Conservation (phyloP, 2,888 invertebrate species). For the Amphipyra berbera region DNA sequence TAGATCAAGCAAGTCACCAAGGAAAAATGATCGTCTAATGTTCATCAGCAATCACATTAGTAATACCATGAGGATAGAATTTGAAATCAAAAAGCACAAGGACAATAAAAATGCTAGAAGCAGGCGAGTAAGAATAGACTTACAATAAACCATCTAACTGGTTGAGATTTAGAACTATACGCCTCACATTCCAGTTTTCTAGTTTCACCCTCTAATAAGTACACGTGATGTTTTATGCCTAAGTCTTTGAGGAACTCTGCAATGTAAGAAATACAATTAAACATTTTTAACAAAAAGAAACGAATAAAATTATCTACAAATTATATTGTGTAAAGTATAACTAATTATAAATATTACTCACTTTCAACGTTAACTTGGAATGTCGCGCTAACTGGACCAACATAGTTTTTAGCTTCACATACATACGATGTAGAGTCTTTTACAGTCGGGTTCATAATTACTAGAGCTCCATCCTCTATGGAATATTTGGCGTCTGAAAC, state of each 20-base stretch:
- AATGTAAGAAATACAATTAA: too few relatives aligned
- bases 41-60: too few relatives aligned
- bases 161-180: slow-evolving; percentile 28
- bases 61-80: too few relatives aligned
- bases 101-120: too few relatives aligned
- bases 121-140: slow-evolving; percentile 14
- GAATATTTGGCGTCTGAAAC: slow-evolving; percentile 44
- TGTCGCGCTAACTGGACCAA: slow-evolving; percentile 12
- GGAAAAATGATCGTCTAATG: too few relatives aligned
- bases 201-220: slow-evolving; percentile 25
- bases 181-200: slow-evolving; percentile 35
- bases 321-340: not conserved
- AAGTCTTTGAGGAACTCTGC: slow-evolving; percentile 28
- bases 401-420: slow-evolving; percentile 44
- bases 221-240: slow-evolving; percentile 27
- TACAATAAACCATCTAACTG: slow-evolving; percentile 49
- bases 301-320: not conserved
- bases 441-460: slow-evolving; percentile 38
- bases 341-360: slow-evolving; percentile 28
- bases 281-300: too few relatives aligned
- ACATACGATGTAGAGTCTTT: slow-evolving; percentile 34
- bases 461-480: slow-evolving; percentile 36
- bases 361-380: slow-evolving; percentile 25
- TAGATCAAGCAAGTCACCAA: too few relatives aligned
- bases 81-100: too few relatives aligned